Evolutionary conservation across 2,797 vertebrate genomes (phyloP).

Genomic region (Carduelis carduelis): DNA sequence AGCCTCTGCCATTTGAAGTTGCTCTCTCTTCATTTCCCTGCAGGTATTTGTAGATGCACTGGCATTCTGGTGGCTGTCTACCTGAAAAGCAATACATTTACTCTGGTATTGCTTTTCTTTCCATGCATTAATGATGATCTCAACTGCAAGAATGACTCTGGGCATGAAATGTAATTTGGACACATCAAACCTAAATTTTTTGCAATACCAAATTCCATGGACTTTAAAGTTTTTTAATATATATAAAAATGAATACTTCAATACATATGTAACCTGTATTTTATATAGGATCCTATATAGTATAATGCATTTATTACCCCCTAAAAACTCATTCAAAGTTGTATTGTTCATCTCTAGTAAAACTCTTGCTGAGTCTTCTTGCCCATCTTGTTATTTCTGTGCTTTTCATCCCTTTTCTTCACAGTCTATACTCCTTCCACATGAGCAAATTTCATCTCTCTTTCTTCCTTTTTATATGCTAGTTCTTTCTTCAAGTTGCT

Average conservation of each 20-base stretch:
- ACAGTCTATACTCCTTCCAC: background rate
- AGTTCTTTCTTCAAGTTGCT: slow-evolving; percentile 23
- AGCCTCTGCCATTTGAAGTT: background rate
- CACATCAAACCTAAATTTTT: background rate
- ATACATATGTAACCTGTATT: background rate
- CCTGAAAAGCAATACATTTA: background rate
- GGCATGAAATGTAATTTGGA: background rate
- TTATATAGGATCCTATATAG: background rate
- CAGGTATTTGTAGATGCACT: background rate
- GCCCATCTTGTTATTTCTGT: slow-evolving; percentile 17
- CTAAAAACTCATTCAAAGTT: background rate
- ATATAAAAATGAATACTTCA: background rate
- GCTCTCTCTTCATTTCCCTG: background rate
- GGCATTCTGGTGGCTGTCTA: background rate
- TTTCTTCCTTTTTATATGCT: background rate
- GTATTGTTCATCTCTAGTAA: background rate
- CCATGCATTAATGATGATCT: background rate
- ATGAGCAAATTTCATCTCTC: background rate
- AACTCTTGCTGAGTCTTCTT: background rate
- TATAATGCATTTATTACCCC: background rate
- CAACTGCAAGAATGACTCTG: background rate
- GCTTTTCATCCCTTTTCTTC: slow-evolving; percentile 17
- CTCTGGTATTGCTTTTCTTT: background rate
- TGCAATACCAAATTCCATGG: background rate
- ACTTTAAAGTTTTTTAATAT: background rate